Percentiles rank a stretch among this genome's conserved stretches.
These are phyloP conservation scores for Cottus gobio DNA, from an alignment of 2,113 vertebrate genomes.

Conservation along the genomic window DNA sequence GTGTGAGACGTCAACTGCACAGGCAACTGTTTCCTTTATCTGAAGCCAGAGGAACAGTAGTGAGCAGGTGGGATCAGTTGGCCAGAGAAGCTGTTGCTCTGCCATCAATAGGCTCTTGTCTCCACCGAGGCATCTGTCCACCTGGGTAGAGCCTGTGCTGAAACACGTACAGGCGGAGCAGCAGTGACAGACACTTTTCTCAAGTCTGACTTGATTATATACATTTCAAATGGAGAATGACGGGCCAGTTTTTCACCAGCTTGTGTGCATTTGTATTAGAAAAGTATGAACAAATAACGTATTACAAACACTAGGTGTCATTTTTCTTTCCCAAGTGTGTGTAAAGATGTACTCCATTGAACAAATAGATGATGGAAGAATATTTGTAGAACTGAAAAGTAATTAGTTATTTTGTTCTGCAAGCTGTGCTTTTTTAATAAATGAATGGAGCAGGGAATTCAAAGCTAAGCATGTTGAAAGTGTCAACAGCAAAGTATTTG, in stretches of 20 bases:
- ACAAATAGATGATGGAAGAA: neutral
- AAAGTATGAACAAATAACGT: neutral
- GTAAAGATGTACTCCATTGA: neutral
- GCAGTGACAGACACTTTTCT: conserved; percentile 25
- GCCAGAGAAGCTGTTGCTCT: conserved; percentile 54
- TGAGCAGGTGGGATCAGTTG: conserved; percentile 78
- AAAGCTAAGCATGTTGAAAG: conserved; percentile 26
- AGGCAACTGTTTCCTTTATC: conserved; percentile 66
- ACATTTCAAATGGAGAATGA: neutral
- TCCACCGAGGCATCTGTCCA: conserved; percentile 67
- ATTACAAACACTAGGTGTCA: neutral
- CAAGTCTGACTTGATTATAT: neutral
- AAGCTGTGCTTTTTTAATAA: neutral
- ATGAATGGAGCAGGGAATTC: neutral
- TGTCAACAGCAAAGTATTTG: conserved; percentile 49
- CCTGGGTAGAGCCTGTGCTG: conserved; percentile 43
- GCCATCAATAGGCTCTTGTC: conserved; percentile 74
- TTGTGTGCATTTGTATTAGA: neutral
- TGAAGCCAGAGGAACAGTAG: conserved; percentile 51
- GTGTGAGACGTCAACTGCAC: conserved; percentile 48
- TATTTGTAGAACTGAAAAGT: neutral
- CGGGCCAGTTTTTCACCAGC: neutral
- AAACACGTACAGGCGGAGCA: conserved; percentile 52
- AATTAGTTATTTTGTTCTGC: neutral
- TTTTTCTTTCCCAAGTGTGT: neutral